Percentiles rank a stretch among this genome's conserved stretches.
phyloP scores from a whole-genome alignment of 2,888 invertebrate genomes.

The Conus canariensis region DNA sequence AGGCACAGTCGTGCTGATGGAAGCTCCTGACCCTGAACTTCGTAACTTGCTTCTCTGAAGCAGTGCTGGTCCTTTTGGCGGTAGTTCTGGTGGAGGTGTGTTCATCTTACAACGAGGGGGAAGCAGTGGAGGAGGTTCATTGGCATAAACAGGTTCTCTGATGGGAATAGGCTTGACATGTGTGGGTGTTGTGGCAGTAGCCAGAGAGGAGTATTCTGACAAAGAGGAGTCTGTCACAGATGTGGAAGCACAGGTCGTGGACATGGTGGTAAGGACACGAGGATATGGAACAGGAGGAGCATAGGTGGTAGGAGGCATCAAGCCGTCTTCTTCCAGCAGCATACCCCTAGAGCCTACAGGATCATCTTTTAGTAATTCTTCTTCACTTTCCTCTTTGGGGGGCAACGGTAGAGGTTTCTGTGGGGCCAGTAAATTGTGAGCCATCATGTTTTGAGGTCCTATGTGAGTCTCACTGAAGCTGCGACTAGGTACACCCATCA shows the following conservation, averaged over 20 bases:
- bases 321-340: neutral
- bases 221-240: neutral
- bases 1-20: constrained; percentile 33
- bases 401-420: neutral
- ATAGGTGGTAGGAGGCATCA: constrained; percentile 34
- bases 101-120: constrained; percentile 48
- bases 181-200: neutral
- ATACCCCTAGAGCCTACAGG: neutral
- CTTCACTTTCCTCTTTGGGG: constrained; percentile 24
- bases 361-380: neutral
- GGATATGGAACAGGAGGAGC: constrained; percentile 42
- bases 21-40: constrained; percentile 27
- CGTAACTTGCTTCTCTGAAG: constrained; percentile 54
- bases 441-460: neutral
- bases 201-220: neutral
- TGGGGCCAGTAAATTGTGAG: neutral
- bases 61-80: constrained; percentile 71
- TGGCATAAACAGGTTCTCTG: constrained; percentile 66
- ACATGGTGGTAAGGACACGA: constrained; percentile 28
- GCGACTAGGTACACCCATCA: constrained; percentile 27
- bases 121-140: constrained; percentile 53
- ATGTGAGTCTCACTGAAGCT: constrained; percentile 42
- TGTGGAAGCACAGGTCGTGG: neutral
- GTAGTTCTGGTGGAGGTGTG: constrained; percentile 68
- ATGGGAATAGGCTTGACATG: neutral